Conservation (phyloP, 1,140 invertebrate species). For the Hycleus cichorii region DNA sequence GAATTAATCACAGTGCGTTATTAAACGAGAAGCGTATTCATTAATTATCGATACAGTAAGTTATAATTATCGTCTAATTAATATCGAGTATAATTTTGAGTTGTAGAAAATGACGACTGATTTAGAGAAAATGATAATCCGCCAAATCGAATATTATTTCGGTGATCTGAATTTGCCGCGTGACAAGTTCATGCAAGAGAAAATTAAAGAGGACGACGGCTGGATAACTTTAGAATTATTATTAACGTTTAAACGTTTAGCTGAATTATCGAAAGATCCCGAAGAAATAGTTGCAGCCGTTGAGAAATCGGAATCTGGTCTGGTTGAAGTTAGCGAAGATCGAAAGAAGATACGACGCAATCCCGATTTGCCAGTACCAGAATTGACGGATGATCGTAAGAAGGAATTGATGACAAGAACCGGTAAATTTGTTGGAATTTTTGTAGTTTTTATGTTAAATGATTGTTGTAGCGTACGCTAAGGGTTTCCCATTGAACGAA, state of each 20-base stretch:
- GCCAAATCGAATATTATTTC: conserved; percentile 61
- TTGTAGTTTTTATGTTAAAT: background rate
- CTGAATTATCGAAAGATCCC: conserved; percentile 60
- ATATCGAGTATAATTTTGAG: too few relatives aligned
- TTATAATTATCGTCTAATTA: too few relatives aligned
- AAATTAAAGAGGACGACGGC: conserved; percentile 78
- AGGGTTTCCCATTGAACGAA: conserved; percentile 74
- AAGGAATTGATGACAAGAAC: conserved; percentile 70
- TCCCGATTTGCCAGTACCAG: conserved; percentile 71
- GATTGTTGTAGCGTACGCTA: conserved; percentile 61
- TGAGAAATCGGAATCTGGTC: conserved; percentile 60
- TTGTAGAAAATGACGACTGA: conserved; percentile 36
- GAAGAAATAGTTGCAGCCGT: conserved; percentile 68
- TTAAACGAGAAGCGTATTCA: too few relatives aligned
- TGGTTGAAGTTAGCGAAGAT: conserved; percentile 78
- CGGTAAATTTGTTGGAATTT: conserved; percentile 22
- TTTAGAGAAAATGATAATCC: conserved; percentile 51
- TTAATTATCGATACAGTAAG: too few relatives aligned
- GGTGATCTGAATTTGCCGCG: conserved; percentile 80
- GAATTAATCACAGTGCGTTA: too few relatives aligned
- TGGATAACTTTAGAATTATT: conserved; percentile 83
- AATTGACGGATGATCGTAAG: conserved; percentile 72
- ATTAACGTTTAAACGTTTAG: conserved; percentile 82
- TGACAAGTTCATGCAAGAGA: conserved; percentile 83
- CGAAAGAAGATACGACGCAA: conserved; percentile 73